Evolutionary conservation across 2,113 vertebrate genomes (phyloP).

Genomic region (Pholis gunnellus): DNA sequence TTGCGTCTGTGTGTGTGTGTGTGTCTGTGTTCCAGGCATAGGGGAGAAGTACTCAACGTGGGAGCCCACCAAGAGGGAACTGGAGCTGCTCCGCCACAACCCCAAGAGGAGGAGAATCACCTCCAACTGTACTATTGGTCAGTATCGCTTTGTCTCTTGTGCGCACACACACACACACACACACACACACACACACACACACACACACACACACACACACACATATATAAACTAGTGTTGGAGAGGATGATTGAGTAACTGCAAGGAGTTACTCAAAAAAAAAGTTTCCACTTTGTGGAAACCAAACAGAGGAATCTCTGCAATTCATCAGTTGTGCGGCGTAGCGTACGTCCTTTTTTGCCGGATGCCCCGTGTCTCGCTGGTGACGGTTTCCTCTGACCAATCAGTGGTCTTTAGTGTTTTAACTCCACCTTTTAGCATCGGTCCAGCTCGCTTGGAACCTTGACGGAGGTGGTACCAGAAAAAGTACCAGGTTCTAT

Average conservation of each 20-base stretch:
- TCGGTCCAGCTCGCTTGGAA: no score
- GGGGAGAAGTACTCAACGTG: slow-evolving; percentile 98
- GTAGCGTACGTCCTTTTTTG: no score
- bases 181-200: background rate
- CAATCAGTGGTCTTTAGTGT: no score
- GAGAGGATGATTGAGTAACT: background rate
- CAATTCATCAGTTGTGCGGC: no score
- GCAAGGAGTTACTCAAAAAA: no score
- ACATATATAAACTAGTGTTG: background rate
- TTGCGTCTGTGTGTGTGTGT: background rate
- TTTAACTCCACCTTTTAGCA: no score
- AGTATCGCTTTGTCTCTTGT: slow-evolving; percentile 35
- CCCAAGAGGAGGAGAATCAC: slow-evolving; percentile 98
- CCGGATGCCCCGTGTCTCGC: no score
- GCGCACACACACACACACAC: background rate
- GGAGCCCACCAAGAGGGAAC: slow-evolving; percentile 97
- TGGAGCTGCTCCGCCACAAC: slow-evolving; percentile 97
- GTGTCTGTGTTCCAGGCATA: slow-evolving; percentile 83
- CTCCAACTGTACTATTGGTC: slow-evolving; percentile 98
- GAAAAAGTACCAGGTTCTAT: no score
- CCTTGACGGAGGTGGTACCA: no score
- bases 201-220: background rate
- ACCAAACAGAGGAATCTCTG: no score
- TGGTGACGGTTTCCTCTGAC: no score
- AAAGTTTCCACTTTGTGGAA: no score